phyloP scores from a whole-genome alignment of 2,797 vertebrate genomes.

The Rhynchotus rufescens region DNA sequence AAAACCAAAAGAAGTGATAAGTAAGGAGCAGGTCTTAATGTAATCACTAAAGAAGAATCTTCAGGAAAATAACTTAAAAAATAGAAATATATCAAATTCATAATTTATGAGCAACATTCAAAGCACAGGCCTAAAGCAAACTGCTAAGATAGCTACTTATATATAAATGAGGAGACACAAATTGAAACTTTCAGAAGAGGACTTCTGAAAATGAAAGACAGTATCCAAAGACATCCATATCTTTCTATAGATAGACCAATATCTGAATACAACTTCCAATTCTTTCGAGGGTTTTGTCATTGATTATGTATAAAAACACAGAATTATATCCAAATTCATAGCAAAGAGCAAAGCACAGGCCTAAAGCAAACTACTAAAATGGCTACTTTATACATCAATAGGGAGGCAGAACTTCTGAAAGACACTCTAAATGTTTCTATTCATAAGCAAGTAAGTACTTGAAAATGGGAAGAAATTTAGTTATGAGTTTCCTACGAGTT shows the following conservation, averaged over 20 bases:
- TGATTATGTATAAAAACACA: background rate
- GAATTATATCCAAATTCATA: conserved; percentile 29
- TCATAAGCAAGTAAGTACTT: background rate
- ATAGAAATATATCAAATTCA: conserved; percentile 19
- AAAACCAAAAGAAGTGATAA: background rate
- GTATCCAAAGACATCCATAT: no score
- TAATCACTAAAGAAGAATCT: conserved; percentile 24
- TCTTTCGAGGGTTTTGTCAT: background rate
- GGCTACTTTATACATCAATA: background rate
- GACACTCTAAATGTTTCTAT: background rate
- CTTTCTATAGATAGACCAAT: background rate
- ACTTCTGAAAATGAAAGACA: background rate
- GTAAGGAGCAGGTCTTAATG: background rate
- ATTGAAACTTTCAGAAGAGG: background rate
- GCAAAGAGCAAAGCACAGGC: conserved; percentile 30
- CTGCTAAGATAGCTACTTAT: background rate
- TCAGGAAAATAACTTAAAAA: conserved; percentile 25
- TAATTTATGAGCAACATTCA: background rate
- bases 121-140: conserved; percentile 20
- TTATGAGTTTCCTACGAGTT: background rate
- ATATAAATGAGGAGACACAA: background rate
- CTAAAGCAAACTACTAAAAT: background rate
- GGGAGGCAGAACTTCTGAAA: background rate
- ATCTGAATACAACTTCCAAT: background rate
- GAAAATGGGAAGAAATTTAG: background rate